Percentiles rank a stretch among this genome's conserved stretches.
Conservation (phyloP, 2,113 vertebrate species). For the Tetrao urogallus region DNA sequence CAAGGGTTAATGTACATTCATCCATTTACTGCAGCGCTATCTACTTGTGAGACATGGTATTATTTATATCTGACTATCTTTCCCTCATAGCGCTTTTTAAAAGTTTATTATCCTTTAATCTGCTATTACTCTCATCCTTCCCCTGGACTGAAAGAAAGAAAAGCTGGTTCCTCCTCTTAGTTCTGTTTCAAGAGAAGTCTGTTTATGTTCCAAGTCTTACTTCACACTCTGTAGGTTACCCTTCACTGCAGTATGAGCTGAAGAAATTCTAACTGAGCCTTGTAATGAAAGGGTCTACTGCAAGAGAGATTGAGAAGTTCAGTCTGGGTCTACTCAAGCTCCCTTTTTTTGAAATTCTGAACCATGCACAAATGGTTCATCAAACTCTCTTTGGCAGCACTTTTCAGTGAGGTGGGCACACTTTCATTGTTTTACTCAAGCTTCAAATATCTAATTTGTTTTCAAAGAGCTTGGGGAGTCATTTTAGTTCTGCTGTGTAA, state of each 20-base stretch:
- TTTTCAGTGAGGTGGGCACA: background rate
- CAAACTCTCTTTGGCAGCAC: background rate
- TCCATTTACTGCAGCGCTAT: background rate
- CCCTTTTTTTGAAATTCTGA: background rate
- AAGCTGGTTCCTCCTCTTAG: background rate
- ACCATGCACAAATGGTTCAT: background rate
- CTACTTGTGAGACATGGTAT: background rate
- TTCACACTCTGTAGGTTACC: background rate
- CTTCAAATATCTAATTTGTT: conserved; percentile 17
- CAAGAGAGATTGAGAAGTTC: background rate
- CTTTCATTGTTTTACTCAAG: conserved; percentile 9
- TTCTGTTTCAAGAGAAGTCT: background rate
- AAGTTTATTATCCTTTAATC: background rate
- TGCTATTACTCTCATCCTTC: background rate
- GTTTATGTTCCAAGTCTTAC: background rate
- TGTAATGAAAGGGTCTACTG: background rate
- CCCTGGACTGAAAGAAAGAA: background rate
- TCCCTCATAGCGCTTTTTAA: background rate
- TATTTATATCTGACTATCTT: background rate
- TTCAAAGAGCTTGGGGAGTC: background rate
- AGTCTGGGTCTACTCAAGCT: background rate
- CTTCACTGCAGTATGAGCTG: background rate
- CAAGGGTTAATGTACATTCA: background rate
- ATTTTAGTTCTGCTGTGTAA: background rate
- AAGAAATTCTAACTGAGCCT: background rate